A percentile compares a stretch with the other conserved stretches of the same genome.
phyloP scores from a whole-genome alignment of 2,113 vertebrate species.

The Saimiri boliviensis region DNA sequence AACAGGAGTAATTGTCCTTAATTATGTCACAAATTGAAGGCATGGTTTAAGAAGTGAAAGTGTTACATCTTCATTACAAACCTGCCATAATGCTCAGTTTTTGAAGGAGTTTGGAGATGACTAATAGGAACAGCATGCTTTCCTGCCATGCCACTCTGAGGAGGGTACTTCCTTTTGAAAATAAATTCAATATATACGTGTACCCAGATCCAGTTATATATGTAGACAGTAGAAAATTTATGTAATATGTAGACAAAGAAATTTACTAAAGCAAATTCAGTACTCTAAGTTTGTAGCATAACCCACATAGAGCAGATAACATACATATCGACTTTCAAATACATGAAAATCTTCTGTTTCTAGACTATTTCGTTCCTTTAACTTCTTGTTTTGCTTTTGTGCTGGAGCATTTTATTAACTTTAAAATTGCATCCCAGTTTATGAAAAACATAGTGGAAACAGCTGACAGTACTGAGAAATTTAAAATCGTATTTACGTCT shows the following conservation, averaged over 20 bases:
- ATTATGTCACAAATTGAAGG: conserved; percentile 53
- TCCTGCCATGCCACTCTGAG: not conserved
- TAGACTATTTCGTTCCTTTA: not conserved
- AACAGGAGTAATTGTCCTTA: not conserved
- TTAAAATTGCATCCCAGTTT: not conserved
- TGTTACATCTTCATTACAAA: not conserved
- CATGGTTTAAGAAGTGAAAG: not conserved
- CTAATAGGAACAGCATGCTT: not conserved
- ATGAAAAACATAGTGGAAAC: not conserved
- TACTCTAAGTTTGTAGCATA: not conserved
- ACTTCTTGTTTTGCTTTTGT: not conserved
- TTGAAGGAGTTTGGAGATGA: not conserved
- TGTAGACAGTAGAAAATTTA: not conserved
- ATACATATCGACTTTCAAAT: not conserved
- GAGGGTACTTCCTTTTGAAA: conserved; percentile 13
- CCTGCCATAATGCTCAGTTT: not conserved
- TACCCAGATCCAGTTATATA: not conserved
- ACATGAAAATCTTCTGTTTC: not conserved
- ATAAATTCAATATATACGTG: not conserved
- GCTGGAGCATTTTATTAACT: not conserved
- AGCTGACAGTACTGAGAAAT: not conserved
- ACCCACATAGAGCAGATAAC: not conserved
- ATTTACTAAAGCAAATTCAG: not conserved
- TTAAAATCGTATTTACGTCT: not conserved
- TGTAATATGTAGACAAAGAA: no score